These are phyloP conservation scores for Oxyura jamaicensis DNA, from an alignment of 2,113 vertebrate species.

Conservation along the genomic window DNA sequence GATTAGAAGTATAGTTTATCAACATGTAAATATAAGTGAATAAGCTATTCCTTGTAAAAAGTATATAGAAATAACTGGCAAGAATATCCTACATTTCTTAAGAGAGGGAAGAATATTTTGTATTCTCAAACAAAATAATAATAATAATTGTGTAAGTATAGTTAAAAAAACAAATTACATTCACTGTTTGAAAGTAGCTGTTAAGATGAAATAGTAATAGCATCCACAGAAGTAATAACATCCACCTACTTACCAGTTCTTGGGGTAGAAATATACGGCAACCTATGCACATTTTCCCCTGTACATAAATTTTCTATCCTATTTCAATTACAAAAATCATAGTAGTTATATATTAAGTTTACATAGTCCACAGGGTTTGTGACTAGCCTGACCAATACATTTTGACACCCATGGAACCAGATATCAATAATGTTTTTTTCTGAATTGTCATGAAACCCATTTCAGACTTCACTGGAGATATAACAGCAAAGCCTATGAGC, in stretches of 20 bases:
- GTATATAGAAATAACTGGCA: background rate
- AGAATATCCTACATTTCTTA: background rate
- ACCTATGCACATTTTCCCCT: background rate
- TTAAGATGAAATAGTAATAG: background rate
- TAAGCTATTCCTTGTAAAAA: background rate
- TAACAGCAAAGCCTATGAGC: background rate
- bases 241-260: background rate
- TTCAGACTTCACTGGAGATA: background rate
- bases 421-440: background rate
- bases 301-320: background rate
- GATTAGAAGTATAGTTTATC: background rate
- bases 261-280: background rate
- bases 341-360: background rate
- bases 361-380: background rate
- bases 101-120: background rate
- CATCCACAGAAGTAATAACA: background rate
- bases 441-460: background rate
- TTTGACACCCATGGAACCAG: background rate
- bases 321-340: background rate
- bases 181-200: background rate
- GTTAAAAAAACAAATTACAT: background rate
- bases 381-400: background rate
- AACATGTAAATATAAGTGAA: background rate
- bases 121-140: background rate
- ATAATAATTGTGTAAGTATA: background rate